These are phyloP conservation scores for Onthophagus sagittarius DNA, from an alignment of 2,888 invertebrate genomes.

Conservation along the genomic window DNA sequence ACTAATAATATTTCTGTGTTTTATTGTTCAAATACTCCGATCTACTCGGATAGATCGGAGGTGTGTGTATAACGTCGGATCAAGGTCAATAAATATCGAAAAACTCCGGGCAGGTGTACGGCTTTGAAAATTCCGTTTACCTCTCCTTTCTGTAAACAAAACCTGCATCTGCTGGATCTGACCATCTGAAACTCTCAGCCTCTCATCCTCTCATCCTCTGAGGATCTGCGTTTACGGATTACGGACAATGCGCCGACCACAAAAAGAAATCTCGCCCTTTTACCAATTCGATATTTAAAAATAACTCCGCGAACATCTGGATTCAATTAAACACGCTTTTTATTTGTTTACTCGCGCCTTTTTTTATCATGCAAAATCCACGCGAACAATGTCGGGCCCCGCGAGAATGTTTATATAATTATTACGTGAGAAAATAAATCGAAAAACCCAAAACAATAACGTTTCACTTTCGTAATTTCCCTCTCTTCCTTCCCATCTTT, in stretches of 20 bases:
- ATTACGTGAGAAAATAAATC: background rate
- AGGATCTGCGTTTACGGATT: background rate
- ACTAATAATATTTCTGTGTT: slow-evolving; percentile 5
- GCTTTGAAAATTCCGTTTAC: slow-evolving; percentile 12
- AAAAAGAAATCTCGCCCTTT: background rate
- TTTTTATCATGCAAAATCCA: background rate
- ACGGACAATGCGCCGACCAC: background rate
- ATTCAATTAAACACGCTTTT: background rate
- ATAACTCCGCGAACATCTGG: background rate
- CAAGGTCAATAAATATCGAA: slow-evolving; percentile 23
- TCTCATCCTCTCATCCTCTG: too few relatives aligned
- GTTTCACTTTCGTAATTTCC: background rate
- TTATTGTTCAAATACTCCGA: slow-evolving; percentile 6
- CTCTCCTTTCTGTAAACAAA: slow-evolving; percentile 16
- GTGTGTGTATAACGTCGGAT: slow-evolving; percentile 12
- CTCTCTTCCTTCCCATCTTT: background rate
- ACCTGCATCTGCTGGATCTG: slow-evolving; percentile 8
- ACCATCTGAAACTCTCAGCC: too few relatives aligned
- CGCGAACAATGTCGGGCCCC: background rate
- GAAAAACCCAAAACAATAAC: background rate
- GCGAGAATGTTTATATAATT: background rate
- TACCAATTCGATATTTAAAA: background rate
- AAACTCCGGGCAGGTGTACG: slow-evolving; percentile 21
- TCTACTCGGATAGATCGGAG: too few relatives aligned
- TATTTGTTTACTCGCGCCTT: background rate